These are phyloP conservation scores for Drosophila borborema DNA, from an alignment of 2,888 invertebrate genomes.

Conservation along the genomic window DNA sequence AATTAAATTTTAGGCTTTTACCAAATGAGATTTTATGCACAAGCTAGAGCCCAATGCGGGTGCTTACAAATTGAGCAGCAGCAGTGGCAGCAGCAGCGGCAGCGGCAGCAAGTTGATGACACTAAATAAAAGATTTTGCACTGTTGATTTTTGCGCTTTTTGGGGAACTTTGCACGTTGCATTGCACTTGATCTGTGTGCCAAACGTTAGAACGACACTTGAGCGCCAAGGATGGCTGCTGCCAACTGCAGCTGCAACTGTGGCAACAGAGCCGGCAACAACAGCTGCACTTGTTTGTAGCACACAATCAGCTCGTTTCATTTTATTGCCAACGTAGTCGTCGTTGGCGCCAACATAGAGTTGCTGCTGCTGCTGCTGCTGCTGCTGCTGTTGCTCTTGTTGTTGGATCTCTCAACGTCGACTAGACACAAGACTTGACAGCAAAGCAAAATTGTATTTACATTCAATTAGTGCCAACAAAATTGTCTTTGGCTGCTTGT, in stretches of 20 bases:
- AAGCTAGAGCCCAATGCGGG: slow-evolving; percentile 58
- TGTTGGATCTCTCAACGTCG: slow-evolving; percentile 41
- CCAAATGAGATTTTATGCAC: slow-evolving; percentile 57
- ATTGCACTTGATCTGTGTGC: slow-evolving; percentile 82
- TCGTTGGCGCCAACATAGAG: slow-evolving; percentile 28
- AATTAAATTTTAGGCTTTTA: slow-evolving; percentile 74
- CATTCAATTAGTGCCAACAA: slow-evolving; percentile 81
- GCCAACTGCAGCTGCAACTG: slow-evolving; percentile 19
- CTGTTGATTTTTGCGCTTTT: slow-evolving; percentile 81
- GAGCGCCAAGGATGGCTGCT: slow-evolving; percentile 35
- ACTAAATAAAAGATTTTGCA: slow-evolving; percentile 81
- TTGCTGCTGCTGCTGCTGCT: background rate
- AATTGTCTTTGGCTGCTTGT: slow-evolving; percentile 80
- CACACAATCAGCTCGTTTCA: slow-evolving; percentile 79
- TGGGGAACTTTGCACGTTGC: slow-evolving; percentile 77
- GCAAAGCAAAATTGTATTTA: slow-evolving; percentile 81
- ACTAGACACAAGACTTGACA: slow-evolving; percentile 81
- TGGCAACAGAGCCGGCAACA: slow-evolving; percentile 25
- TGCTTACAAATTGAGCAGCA: slow-evolving; percentile 53
- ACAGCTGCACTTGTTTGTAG: slow-evolving; percentile 71
- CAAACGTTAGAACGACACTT: slow-evolving; percentile 79
- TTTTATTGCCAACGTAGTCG: slow-evolving; percentile 75
- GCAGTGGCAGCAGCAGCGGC: slow-evolving; percentile 26
- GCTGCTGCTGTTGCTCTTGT: slow-evolving; percentile 5
- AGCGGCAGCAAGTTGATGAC: slow-evolving; percentile 65